These are phyloP conservation scores for Macaria liturata DNA, from an alignment of 2,888 invertebrate genomes.

Conservation along the genomic window DNA sequence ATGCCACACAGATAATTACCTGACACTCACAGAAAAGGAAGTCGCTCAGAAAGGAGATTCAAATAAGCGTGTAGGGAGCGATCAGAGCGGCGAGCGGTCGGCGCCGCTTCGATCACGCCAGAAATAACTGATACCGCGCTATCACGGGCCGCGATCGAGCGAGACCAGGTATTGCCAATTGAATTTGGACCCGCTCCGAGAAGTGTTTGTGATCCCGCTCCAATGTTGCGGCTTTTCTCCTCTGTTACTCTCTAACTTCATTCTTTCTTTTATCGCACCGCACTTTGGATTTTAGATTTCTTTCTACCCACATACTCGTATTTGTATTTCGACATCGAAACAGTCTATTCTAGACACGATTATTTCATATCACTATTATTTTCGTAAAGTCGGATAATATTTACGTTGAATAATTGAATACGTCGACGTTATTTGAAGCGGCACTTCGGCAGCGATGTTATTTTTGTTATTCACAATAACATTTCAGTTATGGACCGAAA, in stretches of 20 bases:
- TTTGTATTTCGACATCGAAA: too few species aligned
- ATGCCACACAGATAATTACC: slow-evolving; percentile 84
- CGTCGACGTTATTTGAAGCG: slow-evolving; percentile 13
- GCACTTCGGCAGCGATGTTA: slow-evolving; percentile 27
- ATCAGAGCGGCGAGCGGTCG: slow-evolving; percentile 53
- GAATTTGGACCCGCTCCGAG: slow-evolving; percentile 49
- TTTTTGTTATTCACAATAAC: slow-evolving; percentile 32
- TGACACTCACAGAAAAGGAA: slow-evolving; percentile 83
- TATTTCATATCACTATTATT: background rate
- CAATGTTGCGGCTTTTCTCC: slow-evolving; percentile 35
- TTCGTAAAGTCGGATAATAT: slow-evolving; percentile 24
- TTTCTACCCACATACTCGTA: background rate
- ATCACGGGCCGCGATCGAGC: slow-evolving; percentile 61
- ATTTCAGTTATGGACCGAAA: slow-evolving; percentile 28
- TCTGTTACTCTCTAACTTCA: slow-evolving; percentile 18
- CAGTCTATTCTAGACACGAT: too few species aligned
- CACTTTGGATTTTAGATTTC: background rate
- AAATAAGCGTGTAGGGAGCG: slow-evolving; percentile 77
- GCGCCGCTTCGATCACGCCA: slow-evolving; percentile 57
- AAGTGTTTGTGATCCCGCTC: slow-evolving; percentile 38
- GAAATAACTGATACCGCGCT: slow-evolving; percentile 66
- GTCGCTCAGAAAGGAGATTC: slow-evolving; percentile 77
- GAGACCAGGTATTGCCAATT: slow-evolving; percentile 64
- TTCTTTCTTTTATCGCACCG: slow-evolving; percentile 24
- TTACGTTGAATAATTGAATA: slow-evolving; percentile 30